Base-by-base conservation (phyloP, 2,797 vertebrate genomes). In the Oryzias dopingdopingensis region DNA sequence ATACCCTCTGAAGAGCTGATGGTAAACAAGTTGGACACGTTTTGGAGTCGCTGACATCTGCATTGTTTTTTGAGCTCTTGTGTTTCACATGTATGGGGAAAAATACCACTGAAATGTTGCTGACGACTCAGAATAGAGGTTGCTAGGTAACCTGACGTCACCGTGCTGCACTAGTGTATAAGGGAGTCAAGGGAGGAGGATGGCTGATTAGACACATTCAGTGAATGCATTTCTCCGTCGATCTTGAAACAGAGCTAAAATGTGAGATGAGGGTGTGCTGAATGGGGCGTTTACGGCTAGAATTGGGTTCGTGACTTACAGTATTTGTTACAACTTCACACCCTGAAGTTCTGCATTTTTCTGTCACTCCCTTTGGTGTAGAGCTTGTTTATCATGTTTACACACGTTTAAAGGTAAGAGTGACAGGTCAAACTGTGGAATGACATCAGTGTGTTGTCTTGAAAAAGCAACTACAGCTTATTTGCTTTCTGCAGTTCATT, bases 61-160 rank as follows among this genome's bases (percentile, higher is more conserved):
- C 23, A 29, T 76, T 72, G 58, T 81, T 74, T 76, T 37, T 32
- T 32, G 67, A 59, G 70, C 59, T 54, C 63, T 12, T 13, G 60
- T 46, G 75, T 84, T 83, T 84, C 79, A 72, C 81, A 85, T 88
- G 82, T 84, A 76, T 75, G 85, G 88, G 10, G 90, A 91, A 90
- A 90, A 91, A 90, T 92, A 91, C 90, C 89, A 89, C 74, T 88
- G 82, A 86, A 87, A 87, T 79, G 70, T 84, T 86, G 87, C 86
- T 86, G 86, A 90, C 86, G 76, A 84, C 83, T 88, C 81, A 83
- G 85, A 88, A 90, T 87, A 82, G 75, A 62, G 74, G 92, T 93
- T 91, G 91, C 92, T 91, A 91, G 88, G 92, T 75, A 86, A 91
- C 92, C 84, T 83, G 87, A 91, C 86, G 84, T 92, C 91, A 91